Conservation (phyloP, 2,888 invertebrate genomes). For the Thera britannica region DNA sequence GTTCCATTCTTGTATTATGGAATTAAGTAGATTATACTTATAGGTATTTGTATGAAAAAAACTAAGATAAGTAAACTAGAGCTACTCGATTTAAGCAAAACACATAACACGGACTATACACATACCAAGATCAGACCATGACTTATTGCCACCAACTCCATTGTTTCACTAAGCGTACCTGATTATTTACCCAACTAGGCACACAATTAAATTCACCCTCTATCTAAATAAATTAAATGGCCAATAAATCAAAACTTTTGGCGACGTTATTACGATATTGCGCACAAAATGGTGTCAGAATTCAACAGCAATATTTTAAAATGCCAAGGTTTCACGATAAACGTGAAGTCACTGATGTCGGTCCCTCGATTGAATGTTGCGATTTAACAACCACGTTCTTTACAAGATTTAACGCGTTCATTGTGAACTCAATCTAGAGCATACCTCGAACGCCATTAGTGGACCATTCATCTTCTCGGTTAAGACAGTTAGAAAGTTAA, state of each 20-base stretch:
- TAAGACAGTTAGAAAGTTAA: conserved; percentile 8
- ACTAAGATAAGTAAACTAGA: too few species aligned
- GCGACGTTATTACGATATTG: conserved; percentile 27
- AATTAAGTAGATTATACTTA: background rate
- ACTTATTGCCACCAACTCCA: background rate
- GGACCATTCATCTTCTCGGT: conserved; percentile 11
- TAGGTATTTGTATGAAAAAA: background rate
- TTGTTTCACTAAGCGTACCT: background rate
- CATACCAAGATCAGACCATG: background rate
- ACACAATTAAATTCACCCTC: background rate
- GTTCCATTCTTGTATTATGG: background rate
- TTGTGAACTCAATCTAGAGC: conserved; percentile 9
- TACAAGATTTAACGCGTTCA: conserved; percentile 3
- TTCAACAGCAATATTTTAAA: conserved; percentile 31
- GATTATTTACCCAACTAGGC: background rate
- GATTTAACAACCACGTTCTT: conserved; percentile 17
- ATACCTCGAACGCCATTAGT: conserved; percentile 6
- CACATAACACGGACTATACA: background rate
- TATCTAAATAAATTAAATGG: background rate
- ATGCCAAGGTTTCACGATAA: conserved; percentile 39
- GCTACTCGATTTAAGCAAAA: too few species aligned
- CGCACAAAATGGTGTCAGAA: conserved; percentile 34
- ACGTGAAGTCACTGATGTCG: conserved; percentile 30
- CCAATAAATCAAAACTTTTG: conserved; percentile 17
- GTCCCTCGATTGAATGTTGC: conserved; percentile 18